Percentiles rank a stretch among this genome's conserved stretches.
phyloP scores from a whole-genome alignment of 2,797 vertebrate genomes.

The Gobionotothen gibberifrons region DNA sequence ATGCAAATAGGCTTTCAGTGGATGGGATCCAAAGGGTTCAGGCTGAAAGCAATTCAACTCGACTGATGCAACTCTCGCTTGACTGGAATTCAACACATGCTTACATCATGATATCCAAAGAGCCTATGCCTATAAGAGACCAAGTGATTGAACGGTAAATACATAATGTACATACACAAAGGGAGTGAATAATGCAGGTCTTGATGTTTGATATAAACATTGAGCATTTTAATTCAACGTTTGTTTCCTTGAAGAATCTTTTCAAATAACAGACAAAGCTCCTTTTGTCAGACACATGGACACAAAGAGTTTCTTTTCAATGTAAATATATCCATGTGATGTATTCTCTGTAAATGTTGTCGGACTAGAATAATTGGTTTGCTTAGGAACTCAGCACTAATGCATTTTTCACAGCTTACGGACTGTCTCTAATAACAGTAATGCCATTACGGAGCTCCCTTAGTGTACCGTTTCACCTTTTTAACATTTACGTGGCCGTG shows the following conservation, averaged over 20 bases:
- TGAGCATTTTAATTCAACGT: neutral
- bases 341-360: neutral
- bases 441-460: neutral
- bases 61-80: conserved; percentile 53
- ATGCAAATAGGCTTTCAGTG: conserved; percentile 53
- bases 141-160: neutral
- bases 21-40: conserved; percentile 36
- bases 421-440: conserved; percentile 7
- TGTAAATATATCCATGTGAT: conserved; percentile 16
- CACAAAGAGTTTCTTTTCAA: neutral
- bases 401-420: conserved; percentile 18
- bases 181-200: neutral
- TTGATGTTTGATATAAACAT: neutral
- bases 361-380: neutral
- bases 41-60: conserved; percentile 51
- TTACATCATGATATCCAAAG: conserved; percentile 39
- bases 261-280: neutral
- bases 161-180: neutral
- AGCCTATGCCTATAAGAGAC: conserved; percentile 13
- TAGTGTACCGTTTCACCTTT: conserved; percentile 17
- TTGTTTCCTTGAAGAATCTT: neutral
- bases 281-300: neutral
- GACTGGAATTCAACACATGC: conserved; percentile 20
- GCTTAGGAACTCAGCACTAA: conserved; percentile 1
- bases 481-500: conserved; percentile 32